phyloP scores from a whole-genome alignment of 2,888 invertebrate species.

The Iselma pallidipennis region DNA sequence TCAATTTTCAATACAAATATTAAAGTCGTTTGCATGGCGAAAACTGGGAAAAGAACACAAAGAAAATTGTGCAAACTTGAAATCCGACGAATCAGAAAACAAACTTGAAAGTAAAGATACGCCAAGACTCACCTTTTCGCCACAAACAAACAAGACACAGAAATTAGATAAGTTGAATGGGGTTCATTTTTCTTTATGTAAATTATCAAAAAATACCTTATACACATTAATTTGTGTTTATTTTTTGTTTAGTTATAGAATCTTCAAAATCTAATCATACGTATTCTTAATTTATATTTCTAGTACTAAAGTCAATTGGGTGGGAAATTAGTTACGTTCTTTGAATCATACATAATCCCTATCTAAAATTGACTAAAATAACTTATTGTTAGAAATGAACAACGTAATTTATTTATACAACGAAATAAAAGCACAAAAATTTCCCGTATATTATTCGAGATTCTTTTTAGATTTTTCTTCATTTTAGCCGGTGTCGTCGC shows the following conservation, averaged over 20 bases:
- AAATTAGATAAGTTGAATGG: slow-evolving; percentile 1
- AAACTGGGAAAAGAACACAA: slow-evolving; percentile 26
- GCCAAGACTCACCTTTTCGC: background rate
- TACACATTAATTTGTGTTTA: no score
- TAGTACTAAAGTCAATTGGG: no score
- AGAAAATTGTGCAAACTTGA: slow-evolving; percentile 21
- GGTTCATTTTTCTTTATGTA: background rate
- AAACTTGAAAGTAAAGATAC: slow-evolving; percentile 13
- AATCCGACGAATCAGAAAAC: slow-evolving; percentile 10
- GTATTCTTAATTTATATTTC: no score
- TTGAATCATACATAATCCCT: background rate
- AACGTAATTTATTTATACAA: no score
- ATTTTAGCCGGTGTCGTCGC: background rate
- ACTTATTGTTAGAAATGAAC: background rate
- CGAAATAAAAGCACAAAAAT: background rate
- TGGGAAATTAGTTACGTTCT: background rate
- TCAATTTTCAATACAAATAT: slow-evolving; percentile 43
- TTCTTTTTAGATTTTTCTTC: background rate
- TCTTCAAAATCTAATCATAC: no score
- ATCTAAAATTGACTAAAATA: background rate
- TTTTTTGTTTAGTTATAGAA: no score
- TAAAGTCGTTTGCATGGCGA: slow-evolving; percentile 36
- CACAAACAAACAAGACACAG: background rate
- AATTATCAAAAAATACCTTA: background rate
- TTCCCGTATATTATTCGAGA: background rate